phyloP scores from a whole-genome alignment of 1,140 invertebrate genomes.

The Berghia stephanieae region DNA sequence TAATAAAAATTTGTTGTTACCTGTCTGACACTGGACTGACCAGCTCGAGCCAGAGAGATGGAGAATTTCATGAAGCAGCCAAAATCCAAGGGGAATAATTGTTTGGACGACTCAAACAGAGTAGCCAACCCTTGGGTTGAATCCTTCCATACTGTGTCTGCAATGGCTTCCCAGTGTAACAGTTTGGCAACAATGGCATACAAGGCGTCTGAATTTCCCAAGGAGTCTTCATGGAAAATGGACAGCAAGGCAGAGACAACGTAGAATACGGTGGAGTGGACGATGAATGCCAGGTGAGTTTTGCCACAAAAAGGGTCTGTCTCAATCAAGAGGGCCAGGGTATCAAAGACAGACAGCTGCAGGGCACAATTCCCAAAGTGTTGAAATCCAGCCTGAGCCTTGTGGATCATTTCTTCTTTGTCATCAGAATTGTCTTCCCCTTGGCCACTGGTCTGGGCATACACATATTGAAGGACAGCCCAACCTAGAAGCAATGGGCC shows the following conservation, averaged over 20 bases:
- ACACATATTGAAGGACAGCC: slow-evolving; percentile 57
- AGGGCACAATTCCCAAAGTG: slow-evolving; percentile 63
- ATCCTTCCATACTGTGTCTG: slow-evolving; percentile 18
- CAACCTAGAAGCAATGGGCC: slow-evolving; percentile 65
- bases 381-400: slow-evolving; percentile 38
- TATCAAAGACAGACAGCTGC: slow-evolving; percentile 61
- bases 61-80: slow-evolving; percentile 44
- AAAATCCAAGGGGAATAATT: slow-evolving; percentile 53
- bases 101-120: slow-evolving; percentile 44
- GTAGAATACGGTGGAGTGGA: slow-evolving; percentile 44
- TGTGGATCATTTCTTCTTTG: not conserved
- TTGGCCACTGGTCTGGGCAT: slow-evolving; percentile 23
- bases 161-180: slow-evolving; percentile 21
- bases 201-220: slow-evolving; percentile 38
- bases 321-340: slow-evolving; percentile 50
- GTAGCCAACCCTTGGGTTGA: slow-evolving; percentile 46
- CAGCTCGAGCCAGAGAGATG: slow-evolving; percentile 42
- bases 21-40: slow-evolving; percentile 45
- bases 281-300: slow-evolving; percentile 38
- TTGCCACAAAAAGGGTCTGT: slow-evolving; percentile 55
- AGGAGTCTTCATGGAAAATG: slow-evolving; percentile 50
- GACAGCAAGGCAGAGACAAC: slow-evolving; percentile 45
- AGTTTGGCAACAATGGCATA: slow-evolving; percentile 20
- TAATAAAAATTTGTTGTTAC: slow-evolving; percentile 25
- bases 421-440: not conserved